These are phyloP conservation scores for Listronotus oregonensis DNA, from an alignment of 1,140 invertebrate genomes.

Conservation along the genomic window DNA sequence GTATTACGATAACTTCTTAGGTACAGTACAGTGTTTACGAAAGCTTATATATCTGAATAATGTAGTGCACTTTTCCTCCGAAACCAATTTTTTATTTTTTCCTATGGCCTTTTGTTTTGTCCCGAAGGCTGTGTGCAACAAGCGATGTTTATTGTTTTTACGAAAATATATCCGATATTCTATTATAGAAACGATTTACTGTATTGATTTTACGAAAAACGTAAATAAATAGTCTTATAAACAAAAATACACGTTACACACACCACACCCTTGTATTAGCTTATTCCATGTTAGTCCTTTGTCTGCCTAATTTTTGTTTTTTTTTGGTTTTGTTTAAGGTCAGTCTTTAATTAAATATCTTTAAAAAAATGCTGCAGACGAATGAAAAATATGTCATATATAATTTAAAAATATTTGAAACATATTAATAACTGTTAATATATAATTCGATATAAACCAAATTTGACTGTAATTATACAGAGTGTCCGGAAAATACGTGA, in stretches of 20 bases:
- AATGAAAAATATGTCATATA: too few relatives aligned
- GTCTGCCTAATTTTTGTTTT: slow-evolving; percentile 6
- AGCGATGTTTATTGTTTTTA: slow-evolving; percentile 26
- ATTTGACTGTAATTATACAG: too few relatives aligned
- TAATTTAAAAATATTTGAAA: too few relatives aligned
- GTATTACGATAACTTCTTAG: too few relatives aligned
- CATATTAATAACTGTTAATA: too few relatives aligned
- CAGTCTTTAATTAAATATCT: slow-evolving; percentile 2
- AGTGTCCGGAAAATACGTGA: too few relatives aligned
- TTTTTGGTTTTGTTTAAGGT: slow-evolving; percentile 13
- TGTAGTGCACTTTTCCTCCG: not conserved
- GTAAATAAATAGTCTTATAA: not conserved
- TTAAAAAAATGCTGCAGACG: too few relatives aligned
- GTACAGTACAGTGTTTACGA: too few relatives aligned
- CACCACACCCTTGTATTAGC: slow-evolving; percentile 28
- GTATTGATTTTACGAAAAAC: not conserved
- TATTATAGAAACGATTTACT: not conserved
- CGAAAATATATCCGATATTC: not conserved
- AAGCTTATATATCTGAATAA: not conserved
- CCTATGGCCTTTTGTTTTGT: slow-evolving; percentile 30
- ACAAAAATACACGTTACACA: slow-evolving; percentile 22
- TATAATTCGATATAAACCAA: too few relatives aligned
- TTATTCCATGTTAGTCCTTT: slow-evolving; percentile 18
- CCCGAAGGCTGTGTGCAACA: slow-evolving; percentile 26
- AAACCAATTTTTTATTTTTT: slow-evolving; percentile 14